Base-by-base conservation (phyloP, 1,140 invertebrate species). In the Cotesia typhae region DNA sequence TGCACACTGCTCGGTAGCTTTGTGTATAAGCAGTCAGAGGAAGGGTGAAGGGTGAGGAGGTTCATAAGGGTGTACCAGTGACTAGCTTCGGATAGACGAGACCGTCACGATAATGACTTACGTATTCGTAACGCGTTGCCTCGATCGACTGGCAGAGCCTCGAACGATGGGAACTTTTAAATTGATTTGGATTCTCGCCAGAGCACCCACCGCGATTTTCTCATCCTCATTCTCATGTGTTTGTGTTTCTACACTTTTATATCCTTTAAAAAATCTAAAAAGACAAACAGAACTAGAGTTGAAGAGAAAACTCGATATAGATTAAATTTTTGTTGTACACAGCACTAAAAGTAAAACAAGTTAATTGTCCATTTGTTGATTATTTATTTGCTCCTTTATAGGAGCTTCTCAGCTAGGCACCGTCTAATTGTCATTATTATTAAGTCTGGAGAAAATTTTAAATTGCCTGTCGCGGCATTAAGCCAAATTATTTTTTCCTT, bases 121-220 rank as follows among this genome's bases (percentile, higher is more conserved):
- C 57, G 57, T 59, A 59, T 59, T 59, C 57, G 57, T 59, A 59
- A 59, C 57, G 57, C 57, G 57, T 59, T 59, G 57, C 57, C 20
- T 59, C 57, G 57, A 59, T 59, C 57, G 57, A 59, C 57, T 59
- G 57, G 57, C 57, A 59, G 20, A 47, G 41, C 41, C 41, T 47
- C 57, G 57, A 59, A 59, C 57, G 20, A 17, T 59, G 20, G 57
- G 28, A 59, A 59, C 57, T 59, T 59, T 59, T 59, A 59, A 59
- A 59, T 59, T 59, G 57, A 59, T 59, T 59, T 59, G 57, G 57
- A 59, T 59, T 59, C 57, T 59, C 57, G 57, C 57, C 57, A 47
- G 41, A 59, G 57, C 20, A 59, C 57, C 57, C 17, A 59, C 41
- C 41, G 20, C 57, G 57, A 59, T 59, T 59, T 59, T 59, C 57